Evolutionary conservation across 2,113 vertebrate species (phyloP), one percentile per base, ranked within the genome.

Genomic region (Engraulis encrasicolus): DNA sequence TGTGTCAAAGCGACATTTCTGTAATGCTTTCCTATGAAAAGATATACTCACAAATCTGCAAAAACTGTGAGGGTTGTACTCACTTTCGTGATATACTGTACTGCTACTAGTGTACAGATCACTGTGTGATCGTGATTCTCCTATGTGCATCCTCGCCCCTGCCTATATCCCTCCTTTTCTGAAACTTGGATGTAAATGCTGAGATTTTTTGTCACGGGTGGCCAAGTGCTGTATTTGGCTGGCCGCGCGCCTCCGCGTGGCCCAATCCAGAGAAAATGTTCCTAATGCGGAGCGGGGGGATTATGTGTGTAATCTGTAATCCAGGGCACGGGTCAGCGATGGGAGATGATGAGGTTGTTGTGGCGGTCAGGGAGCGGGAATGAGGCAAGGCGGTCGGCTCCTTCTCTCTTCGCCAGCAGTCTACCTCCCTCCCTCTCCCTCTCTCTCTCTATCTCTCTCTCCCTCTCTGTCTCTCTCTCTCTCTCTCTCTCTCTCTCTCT

Each of bases 301-400:
- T 71, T 71, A 71, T 71, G 23, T 71, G 61, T 71, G 61, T 71
- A 71, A 71, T 71, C 61, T 71, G 61, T 71, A 71, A 71, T 71
- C 61, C 61, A 23, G 61, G 61, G 23, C 61, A 71, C n/a, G 27
- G 61, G 61, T 71, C 61, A 23, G 61, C n/a, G 61, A 71, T 71
- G 61, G 61, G 61, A 71, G 61, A 71, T 71, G 61, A 71, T 71
- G 61, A 71, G 61, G 61, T 71, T 71, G 23, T 6, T 27, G 54
- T 23, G 3, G 27, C 61, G 27, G 61, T 71, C 61, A 31, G 23
- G 31, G 61, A 31, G 61, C 23, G n/a, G 14, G 61, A 14, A 23
- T 27, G 61, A 31, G 23, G 27, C n/a, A 31, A 71, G 61, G 23
- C 23, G 2, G 23, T 54, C 40, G 19, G 18, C 14, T 54, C 52